These are phyloP conservation scores for Dendroctonus ponderosae DNA, from an alignment of 1,140 invertebrate species.

Conservation along the genomic window DNA sequence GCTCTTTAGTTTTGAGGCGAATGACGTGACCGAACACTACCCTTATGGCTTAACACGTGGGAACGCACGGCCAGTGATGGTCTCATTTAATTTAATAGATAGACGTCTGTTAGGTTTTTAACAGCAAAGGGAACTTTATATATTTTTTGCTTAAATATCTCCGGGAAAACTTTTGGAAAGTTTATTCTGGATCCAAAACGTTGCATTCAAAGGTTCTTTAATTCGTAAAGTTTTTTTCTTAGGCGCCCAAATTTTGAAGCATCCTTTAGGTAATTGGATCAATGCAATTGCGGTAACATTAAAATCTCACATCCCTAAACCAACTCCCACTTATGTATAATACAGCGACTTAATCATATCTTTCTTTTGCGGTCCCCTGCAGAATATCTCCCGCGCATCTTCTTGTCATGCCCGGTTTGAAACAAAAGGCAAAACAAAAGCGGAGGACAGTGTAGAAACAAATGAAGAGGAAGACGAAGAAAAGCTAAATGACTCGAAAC, in stretches of 20 bases:
- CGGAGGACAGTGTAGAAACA: constrained; percentile 38
- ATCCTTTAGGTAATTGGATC: too few species aligned
- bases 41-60: constrained; percentile 29
- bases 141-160: too few species aligned
- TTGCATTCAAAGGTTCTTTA: too few species aligned
- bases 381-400: constrained; percentile 6
- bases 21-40: constrained; percentile 15
- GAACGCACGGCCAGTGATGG: constrained; percentile 19
- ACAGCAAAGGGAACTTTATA: too few species aligned
- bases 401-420: constrained; percentile 8
- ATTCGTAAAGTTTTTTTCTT: too few species aligned
- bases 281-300: too few species aligned
- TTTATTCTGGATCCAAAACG: too few species aligned
- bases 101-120: constrained; percentile 11
- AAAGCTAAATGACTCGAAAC: constrained; percentile 45
- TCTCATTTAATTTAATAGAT: constrained; percentile 19
- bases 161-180: too few species aligned
- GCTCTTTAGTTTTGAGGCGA: constrained; percentile 6
- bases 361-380: constrained; percentile 17
- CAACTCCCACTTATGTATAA: too few species aligned
- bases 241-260: too few species aligned
- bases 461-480: constrained; percentile 46
- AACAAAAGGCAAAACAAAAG: constrained; percentile 39
- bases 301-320: too few species aligned
- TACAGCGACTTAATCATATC: too few species aligned